These are phyloP conservation scores for Hucho hucho DNA, from an alignment of 2,113 vertebrate genomes.

Conservation along the genomic window DNA sequence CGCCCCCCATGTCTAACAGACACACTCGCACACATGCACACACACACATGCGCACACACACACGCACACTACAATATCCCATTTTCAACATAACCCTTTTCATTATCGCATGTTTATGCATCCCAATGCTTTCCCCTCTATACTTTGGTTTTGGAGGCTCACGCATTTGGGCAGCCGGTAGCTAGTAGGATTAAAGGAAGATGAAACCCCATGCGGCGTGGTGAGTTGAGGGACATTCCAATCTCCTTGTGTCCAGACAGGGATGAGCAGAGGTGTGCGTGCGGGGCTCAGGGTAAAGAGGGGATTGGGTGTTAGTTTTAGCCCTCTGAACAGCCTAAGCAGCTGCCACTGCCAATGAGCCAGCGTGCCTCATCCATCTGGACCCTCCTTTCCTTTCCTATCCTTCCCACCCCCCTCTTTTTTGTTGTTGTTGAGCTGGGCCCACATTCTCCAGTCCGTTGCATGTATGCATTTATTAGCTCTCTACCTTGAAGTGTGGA, in stretches of 20 bases:
- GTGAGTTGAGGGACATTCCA: slow-evolving; percentile 16
- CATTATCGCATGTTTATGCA: background rate
- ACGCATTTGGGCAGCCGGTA: background rate
- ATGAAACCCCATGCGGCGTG: slow-evolving; percentile 19
- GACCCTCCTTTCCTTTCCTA: slow-evolving; percentile 11
- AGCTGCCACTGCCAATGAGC: slow-evolving; percentile 43
- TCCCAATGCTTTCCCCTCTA: background rate
- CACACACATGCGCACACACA: background rate
- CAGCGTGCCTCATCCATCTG: slow-evolving; percentile 61
- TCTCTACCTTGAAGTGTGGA: slow-evolving; percentile 52
- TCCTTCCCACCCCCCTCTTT: slow-evolving; percentile 32
- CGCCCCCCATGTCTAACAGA: background rate
- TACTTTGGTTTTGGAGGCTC: background rate
- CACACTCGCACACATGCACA: slow-evolving; percentile 16
- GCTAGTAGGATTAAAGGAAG: background rate
- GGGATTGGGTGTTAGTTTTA: background rate
- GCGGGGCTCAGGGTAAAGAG: background rate
- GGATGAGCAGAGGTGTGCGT: background rate
- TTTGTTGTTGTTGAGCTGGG: slow-evolving; percentile 67
- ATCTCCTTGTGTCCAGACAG: background rate
- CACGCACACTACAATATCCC: slow-evolving; percentile 16
- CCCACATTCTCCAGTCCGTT: slow-evolving; percentile 39
- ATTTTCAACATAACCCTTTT: background rate
- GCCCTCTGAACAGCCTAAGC: background rate
- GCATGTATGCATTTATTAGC: slow-evolving; percentile 60